Percentiles rank a stretch among this genome's conserved stretches.
Conservation (phyloP, 2,888 invertebrate genomes). For the Meteorus colon region DNA sequence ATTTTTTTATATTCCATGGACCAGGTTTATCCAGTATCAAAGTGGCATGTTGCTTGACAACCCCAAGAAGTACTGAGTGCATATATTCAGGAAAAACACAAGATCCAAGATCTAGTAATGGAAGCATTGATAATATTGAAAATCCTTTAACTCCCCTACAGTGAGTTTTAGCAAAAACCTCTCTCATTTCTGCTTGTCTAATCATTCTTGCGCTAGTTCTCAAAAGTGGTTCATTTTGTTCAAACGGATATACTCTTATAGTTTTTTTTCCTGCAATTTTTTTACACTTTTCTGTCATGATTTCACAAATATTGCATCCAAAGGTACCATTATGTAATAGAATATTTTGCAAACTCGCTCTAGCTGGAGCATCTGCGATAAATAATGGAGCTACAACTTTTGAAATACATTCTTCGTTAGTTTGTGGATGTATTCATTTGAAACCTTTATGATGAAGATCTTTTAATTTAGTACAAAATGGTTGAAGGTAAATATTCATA, state of each 20-base stretch:
- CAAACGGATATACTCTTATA: slow-evolving; percentile 43
- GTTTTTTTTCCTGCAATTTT: slow-evolving; percentile 38
- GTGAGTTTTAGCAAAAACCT: slow-evolving; percentile 22
- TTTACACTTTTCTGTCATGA: slow-evolving; percentile 38
- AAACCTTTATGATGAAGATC: slow-evolving; percentile 38
- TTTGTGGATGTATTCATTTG: slow-evolving; percentile 39
- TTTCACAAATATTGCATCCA: slow-evolving; percentile 48
- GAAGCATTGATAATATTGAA: slow-evolving; percentile 42
- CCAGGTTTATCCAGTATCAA: too few relatives aligned
- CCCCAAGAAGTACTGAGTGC: slow-evolving; percentile 51
- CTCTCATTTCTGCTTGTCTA: slow-evolving; percentile 33
- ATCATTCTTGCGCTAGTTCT: slow-evolving; percentile 44
- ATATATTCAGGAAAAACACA: slow-evolving; percentile 51
- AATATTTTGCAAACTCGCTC: slow-evolving; percentile 48
- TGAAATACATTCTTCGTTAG: slow-evolving; percentile 30
- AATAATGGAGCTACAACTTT: slow-evolving; percentile 42
- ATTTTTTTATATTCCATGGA: slow-evolving; percentile 50
- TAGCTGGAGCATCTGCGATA: slow-evolving; percentile 47
- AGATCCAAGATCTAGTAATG: slow-evolving; percentile 45
- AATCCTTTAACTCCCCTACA: slow-evolving; percentile 43
- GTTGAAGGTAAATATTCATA: slow-evolving; percentile 46
- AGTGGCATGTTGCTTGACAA: slow-evolving; percentile 21
- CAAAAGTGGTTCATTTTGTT: slow-evolving; percentile 23
- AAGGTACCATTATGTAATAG: slow-evolving; percentile 44
- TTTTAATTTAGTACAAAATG: slow-evolving; percentile 45